Evolutionary conservation across 2,113 vertebrate genomes (phyloP).

Genomic region (Bubo blakistoni): DNA sequence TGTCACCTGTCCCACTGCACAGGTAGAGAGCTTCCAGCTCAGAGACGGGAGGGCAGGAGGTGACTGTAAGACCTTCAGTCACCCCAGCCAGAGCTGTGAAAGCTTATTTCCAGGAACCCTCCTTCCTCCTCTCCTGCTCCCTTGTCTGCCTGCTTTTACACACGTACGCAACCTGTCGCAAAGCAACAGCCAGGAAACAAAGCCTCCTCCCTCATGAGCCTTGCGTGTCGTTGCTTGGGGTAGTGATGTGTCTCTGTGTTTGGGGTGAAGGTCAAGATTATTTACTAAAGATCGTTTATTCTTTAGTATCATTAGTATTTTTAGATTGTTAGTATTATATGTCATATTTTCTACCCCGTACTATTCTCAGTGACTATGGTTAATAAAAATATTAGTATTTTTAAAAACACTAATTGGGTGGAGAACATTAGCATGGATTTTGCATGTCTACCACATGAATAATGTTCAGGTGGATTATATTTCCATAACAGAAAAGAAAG

Average conservation of each 20-base stretch:
- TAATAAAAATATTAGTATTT: not conserved
- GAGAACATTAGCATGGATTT: not conserved
- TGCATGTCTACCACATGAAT: not conserved
- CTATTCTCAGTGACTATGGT: not conserved
- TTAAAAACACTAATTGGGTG: not conserved
- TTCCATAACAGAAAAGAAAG: not conserved
- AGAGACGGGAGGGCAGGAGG: not conserved
- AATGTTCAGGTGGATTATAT: not conserved
- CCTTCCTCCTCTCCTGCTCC: not conserved
- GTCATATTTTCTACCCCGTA: not conserved
- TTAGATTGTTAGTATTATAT: not conserved
- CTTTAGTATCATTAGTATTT: no score
- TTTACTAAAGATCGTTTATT: not conserved
- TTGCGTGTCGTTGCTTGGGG: not conserved
- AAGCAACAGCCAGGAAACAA: not conserved
- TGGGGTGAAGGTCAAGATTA: not conserved
- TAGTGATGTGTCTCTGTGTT: not conserved
- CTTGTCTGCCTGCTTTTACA: not conserved
- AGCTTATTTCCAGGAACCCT: not conserved
- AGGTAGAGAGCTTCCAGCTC: not conserved
- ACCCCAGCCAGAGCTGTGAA: not conserved
- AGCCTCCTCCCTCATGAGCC: not conserved
- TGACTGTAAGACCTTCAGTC: not conserved
- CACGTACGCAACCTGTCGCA: rapidly evolving
- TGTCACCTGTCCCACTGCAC: not conserved